A percentile compares a stretch with the other conserved stretches of the same genome.
Evolutionary conservation across 2,888 invertebrate genomes (phyloP).

Genomic region (Agrotis ipsilon): DNA sequence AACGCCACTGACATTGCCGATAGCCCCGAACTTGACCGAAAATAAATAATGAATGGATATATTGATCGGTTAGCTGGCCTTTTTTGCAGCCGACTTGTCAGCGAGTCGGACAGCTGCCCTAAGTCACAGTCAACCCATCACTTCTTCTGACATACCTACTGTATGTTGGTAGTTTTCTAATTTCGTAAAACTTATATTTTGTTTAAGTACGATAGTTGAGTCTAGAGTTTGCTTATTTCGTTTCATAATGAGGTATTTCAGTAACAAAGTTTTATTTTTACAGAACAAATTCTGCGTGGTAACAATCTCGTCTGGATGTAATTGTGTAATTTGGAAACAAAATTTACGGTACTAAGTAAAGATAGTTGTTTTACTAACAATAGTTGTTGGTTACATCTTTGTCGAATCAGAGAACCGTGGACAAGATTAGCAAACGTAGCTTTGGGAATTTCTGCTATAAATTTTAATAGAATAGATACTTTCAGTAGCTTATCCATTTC

Average conservation of each 20-base stretch:
- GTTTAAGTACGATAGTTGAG: constrained; percentile 19
- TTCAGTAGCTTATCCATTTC: neutral
- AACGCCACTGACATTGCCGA: too few relatives aligned
- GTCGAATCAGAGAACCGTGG: neutral
- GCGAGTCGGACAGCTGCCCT: too few relatives aligned
- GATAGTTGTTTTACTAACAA: neutral
- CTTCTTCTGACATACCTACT: constrained; percentile 18
- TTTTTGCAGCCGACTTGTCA: too few relatives aligned
- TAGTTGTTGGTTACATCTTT: neutral
- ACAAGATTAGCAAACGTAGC: neutral
- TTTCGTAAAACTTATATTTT: constrained; percentile 22
- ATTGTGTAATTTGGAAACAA: neutral
- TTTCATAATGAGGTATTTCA: neutral
- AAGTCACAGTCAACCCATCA: too few relatives aligned
- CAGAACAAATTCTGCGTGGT: neutral
- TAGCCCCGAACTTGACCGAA: too few relatives aligned
- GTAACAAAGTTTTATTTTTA: neutral
- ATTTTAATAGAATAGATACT: neutral
- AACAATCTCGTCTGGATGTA: too few relatives aligned
- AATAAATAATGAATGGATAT: too few relatives aligned
- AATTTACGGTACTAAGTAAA: neutral
- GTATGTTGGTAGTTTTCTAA: constrained; percentile 31
- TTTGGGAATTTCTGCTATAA: neutral
- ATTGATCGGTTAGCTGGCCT: too few relatives aligned
- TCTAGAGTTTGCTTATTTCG: constrained; percentile 6